phyloP scores from a whole-genome alignment of 1,140 invertebrate genomes.

The Zeugodacus cucurbitae region DNA sequence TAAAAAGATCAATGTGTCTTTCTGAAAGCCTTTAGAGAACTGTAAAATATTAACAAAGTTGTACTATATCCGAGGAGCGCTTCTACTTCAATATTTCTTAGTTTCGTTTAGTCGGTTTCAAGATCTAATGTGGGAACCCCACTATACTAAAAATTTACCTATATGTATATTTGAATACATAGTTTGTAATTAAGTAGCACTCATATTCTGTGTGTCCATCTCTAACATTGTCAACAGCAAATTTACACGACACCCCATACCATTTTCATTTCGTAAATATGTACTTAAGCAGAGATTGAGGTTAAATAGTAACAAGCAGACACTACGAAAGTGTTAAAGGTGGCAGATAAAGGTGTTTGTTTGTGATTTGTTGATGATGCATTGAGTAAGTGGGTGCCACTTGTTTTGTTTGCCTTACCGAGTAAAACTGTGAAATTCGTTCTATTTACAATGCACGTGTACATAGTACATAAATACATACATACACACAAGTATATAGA shows the following conservation, averaged over 20 bases:
- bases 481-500: too few species aligned
- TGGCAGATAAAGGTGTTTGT: background rate
- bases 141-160: too few species aligned
- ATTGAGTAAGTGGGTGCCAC: background rate
- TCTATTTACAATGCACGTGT: background rate
- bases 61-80: too few species aligned
- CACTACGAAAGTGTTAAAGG: background rate
- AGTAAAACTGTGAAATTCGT: background rate
- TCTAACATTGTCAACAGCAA: background rate
- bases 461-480: background rate
- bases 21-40: too few species aligned
- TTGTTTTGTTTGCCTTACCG: background rate
- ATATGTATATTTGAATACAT: too few species aligned
- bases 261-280: background rate
- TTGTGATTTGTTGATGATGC: background rate
- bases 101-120: too few species aligned
- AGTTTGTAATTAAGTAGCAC: too few species aligned
- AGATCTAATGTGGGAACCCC: too few species aligned
- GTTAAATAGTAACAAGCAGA: background rate
- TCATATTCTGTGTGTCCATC: too few species aligned
- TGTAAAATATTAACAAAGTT: too few species aligned
- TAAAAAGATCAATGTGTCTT: too few species aligned
- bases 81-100: too few species aligned
- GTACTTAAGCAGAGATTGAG: constrained; percentile 22
- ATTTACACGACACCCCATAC: background rate